A percentile compares a stretch with the other conserved stretches of the same genome.
These are phyloP conservation scores for Mesorhabditis sp. DNA, from an alignment of 2,888 invertebrate species.

Conservation along the genomic window DNA sequence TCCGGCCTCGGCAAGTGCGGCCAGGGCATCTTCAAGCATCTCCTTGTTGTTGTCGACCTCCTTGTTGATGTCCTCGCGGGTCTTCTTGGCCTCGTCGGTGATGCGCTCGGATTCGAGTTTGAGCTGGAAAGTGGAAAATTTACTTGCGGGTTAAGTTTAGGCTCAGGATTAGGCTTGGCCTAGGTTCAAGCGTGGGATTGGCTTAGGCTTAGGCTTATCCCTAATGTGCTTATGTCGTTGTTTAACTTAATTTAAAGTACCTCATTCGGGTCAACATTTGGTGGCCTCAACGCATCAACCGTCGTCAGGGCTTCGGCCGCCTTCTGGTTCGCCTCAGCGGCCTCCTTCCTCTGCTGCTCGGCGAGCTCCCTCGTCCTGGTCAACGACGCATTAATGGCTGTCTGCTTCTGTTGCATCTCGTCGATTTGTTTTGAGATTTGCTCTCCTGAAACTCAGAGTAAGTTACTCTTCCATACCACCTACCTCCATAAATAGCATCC, in stretches of 20 bases:
- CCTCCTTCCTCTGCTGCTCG: conserved; percentile 61
- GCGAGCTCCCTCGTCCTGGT: conserved; percentile 61
- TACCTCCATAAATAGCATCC: conserved; percentile 56
- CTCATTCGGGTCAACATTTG: conserved; percentile 68
- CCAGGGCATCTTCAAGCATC: conserved; percentile 62
- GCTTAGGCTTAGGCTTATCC: no score
- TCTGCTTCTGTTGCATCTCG: conserved; percentile 31
- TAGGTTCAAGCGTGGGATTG: no score
- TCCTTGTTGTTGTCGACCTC: conserved; percentile 67
- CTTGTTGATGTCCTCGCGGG: conserved; percentile 68
- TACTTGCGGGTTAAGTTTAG: no score
- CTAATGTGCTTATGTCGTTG: no score
- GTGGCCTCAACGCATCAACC: conserved; percentile 75
- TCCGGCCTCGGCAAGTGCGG: conserved; percentile 64
- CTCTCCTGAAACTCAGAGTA: conserved; percentile 22
- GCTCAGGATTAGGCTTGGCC: no score
- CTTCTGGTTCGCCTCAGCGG: conserved; percentile 76
- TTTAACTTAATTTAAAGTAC: conserved; percentile 62
- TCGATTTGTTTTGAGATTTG: conserved; percentile 58
- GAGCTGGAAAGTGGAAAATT: conserved; percentile 59
- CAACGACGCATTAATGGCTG: conserved; percentile 57
- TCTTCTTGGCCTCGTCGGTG: conserved; percentile 59
- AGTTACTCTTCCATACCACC: conserved; percentile 4
- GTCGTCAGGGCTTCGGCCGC: conserved; percentile 77
- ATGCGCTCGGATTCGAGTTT: conserved; percentile 67